Evolutionary conservation across 2,888 invertebrate genomes (phyloP).

Genomic region (Eilema griseolum): DNA sequence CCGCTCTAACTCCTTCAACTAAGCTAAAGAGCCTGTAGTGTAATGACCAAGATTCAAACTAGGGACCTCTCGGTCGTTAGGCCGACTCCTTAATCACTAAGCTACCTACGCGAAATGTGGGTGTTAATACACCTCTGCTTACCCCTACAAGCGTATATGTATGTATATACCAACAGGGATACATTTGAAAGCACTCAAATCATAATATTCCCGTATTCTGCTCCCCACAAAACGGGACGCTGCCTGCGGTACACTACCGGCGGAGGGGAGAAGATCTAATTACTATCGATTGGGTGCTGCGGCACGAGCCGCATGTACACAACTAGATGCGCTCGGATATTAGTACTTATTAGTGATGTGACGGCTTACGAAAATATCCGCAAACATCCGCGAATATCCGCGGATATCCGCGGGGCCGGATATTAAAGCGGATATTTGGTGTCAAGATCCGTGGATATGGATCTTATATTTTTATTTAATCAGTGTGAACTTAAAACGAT

Average conservation of each 20-base stretch:
- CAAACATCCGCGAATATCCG: too few species aligned
- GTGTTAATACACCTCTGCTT: too few species aligned
- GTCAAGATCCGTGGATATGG: not conserved
- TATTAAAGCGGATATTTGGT: not conserved
- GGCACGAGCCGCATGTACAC: not conserved
- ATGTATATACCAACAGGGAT: too few species aligned
- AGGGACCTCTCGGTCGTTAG: too few species aligned
- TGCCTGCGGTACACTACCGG: not conserved
- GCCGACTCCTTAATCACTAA: too few species aligned
- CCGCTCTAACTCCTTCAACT: too few species aligned
- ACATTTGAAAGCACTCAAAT: not conserved
- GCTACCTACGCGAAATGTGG: too few species aligned
- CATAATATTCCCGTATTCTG: not conserved
- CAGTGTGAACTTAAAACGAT: too few species aligned
- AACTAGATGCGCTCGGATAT: not conserved
- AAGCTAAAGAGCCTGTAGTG: too few species aligned
- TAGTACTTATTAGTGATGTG: not conserved
- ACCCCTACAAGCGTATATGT: too few species aligned
- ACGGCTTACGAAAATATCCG: not conserved
- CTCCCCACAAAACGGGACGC: not conserved
- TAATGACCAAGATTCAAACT: too few species aligned
- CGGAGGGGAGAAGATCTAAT: constrained; percentile 1
- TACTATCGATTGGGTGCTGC: constrained; percentile 9
- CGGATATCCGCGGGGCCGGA: too few species aligned
- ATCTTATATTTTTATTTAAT: not conserved